These are phyloP conservation scores for Leptopilina boulardi DNA, from an alignment of 1,140 invertebrate genomes.

Conservation along the genomic window DNA sequence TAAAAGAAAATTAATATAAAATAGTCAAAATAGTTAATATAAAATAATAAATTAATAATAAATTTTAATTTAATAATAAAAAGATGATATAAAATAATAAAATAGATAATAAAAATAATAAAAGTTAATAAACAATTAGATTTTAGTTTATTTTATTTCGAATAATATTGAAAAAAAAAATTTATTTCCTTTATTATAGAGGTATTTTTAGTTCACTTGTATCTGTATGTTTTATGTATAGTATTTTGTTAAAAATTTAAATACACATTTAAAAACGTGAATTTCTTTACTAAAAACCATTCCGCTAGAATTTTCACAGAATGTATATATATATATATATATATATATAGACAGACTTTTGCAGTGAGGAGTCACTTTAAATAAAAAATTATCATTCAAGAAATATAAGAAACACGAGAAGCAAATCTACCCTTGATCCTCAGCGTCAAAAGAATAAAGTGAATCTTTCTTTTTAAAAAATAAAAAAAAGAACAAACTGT, in stretches of 20 bases:
- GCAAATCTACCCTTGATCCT: neutral
- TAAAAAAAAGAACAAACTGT: neutral
- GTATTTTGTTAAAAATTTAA: neutral
- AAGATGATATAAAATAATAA: too few species aligned
- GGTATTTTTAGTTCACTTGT: neutral
- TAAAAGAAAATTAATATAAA: too few species aligned
- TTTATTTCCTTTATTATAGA: neutral
- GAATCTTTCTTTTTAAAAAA: neutral
- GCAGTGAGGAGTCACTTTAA: neutral
- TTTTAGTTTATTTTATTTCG: too few species aligned
- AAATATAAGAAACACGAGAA: neutral
- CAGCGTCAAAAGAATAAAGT: neutral
- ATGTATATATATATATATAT: too few species aligned
- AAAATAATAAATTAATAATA: too few species aligned
- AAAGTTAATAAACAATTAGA: too few species aligned
- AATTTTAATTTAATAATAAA: too few species aligned
- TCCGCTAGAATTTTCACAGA: neutral
- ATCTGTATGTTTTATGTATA: neutral
- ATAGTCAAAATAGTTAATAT: too few species aligned
- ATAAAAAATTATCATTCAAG: conserved; percentile 28
- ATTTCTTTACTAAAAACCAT: neutral
- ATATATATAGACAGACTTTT: too few species aligned
- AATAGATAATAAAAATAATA: too few species aligned
- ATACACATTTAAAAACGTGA: neutral
- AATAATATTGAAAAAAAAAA: neutral